phyloP scores from a whole-genome alignment of 1,140 invertebrate species.

The Drosophila watanabei region DNA sequence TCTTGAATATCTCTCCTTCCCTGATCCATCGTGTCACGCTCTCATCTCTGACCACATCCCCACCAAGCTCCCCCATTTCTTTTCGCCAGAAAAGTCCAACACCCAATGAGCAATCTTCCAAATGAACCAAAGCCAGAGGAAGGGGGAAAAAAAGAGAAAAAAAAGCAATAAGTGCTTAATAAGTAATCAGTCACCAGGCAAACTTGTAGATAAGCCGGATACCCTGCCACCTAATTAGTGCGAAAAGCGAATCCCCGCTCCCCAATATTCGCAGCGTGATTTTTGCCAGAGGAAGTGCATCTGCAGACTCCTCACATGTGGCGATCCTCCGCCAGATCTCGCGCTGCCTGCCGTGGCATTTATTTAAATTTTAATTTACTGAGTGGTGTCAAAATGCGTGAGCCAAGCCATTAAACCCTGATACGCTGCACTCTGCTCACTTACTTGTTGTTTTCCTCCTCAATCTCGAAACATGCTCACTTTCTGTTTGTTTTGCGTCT shows the following conservation, averaged over 20 bases:
- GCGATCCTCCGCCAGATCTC: conserved; percentile 29
- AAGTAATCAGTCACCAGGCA: conserved; percentile 69
- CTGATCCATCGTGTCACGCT: conserved; percentile 9
- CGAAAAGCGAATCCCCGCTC: conserved; percentile 10
- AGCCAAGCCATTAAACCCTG: conserved; percentile 61
- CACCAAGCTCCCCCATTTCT: conserved; percentile 9
- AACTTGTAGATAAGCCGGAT: conserved; percentile 53
- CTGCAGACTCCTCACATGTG: conserved; percentile 53
- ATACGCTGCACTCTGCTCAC: conserved; percentile 52
- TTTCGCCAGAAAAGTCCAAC: conserved; percentile 63
- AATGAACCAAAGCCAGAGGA: conserved; percentile 57
- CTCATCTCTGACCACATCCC: conserved; percentile 19
- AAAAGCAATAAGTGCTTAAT: conserved; percentile 68
- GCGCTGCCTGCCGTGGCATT: conserved; percentile 39
- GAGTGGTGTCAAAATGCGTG: conserved; percentile 73
- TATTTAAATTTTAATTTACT: conserved; percentile 59
- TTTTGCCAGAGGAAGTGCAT: conserved; percentile 28
- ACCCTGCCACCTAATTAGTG: conserved; percentile 63
- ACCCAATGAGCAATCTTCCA: conserved; percentile 69
- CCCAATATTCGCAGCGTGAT: conserved; percentile 5
- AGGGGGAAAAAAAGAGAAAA: conserved; percentile 9
- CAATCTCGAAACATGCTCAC: conserved; percentile 25
- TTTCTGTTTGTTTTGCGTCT: conserved; percentile 41
- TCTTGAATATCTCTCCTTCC: not conserved
- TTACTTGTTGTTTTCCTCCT: conserved; percentile 40